Conservation (phyloP, 2,113 vertebrate species). For the Murina feae region DNA sequence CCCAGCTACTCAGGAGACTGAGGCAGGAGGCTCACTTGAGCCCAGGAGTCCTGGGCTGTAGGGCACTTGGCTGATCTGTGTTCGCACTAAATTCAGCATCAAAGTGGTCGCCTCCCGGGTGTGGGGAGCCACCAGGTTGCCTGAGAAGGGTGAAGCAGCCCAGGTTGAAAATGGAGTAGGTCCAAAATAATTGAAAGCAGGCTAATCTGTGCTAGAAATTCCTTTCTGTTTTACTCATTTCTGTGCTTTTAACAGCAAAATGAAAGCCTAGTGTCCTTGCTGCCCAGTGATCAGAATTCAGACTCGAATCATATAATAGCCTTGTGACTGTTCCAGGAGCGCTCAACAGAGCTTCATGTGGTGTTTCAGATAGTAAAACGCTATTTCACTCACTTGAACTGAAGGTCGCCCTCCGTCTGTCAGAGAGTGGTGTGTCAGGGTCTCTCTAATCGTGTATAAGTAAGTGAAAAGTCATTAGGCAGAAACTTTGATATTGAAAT, state of each 20-base stretch:
- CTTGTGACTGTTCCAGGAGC: not conserved
- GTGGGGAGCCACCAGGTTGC: conserved; percentile 76
- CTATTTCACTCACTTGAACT: not conserved
- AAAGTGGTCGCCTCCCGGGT: conserved; percentile 67
- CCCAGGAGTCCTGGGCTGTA: conserved; percentile 80
- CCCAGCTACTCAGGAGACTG: conserved; percentile 73
- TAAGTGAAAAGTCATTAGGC: not conserved
- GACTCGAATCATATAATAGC: not conserved
- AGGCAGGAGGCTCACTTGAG: conserved; percentile 80
- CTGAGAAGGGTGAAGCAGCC: conserved; percentile 72
- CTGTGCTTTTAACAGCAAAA: not conserved
- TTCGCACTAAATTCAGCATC: conserved; percentile 78
- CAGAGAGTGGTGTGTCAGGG: not conserved
- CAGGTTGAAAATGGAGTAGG: conserved; percentile 83
- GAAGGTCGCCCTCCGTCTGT: not conserved
- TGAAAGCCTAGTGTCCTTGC: not conserved
- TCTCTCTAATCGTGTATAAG: not conserved
- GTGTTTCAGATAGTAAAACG: not conserved
- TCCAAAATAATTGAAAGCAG: conserved; percentile 75
- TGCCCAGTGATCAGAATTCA: not conserved
- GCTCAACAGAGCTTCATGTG: not conserved
- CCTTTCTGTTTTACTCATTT: not conserved
- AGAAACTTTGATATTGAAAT: not conserved
- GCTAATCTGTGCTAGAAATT: not conserved
- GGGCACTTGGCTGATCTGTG: conserved; percentile 78